Base-by-base conservation (phyloP, 2,888 invertebrate genomes). In the Actias luna region DNA sequence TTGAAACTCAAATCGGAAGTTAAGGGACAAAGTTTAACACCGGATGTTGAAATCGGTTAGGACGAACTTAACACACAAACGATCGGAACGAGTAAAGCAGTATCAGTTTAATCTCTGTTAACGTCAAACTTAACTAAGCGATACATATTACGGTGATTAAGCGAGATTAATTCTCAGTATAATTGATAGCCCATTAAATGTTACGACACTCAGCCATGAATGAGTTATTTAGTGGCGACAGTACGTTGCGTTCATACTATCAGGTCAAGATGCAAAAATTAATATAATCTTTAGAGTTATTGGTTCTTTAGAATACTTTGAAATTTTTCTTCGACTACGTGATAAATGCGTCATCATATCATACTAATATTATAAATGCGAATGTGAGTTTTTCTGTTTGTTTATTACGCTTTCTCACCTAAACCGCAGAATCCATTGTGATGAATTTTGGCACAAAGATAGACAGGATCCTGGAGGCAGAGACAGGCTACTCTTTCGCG, bases 91-190 rank as follows among this genome's bases (percentile, higher is more conserved):
- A 29, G 14, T 31, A 50, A 16, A 3, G n/a, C 14, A 22, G 61
- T 16, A 62, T 57, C 55, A 61, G 25, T 29, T 29, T 27, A 35
- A 36, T 31, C 31, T 57, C 42, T 33, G 61, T 61, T 27, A 52
- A 57, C 14, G 61, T 58, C 61, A 61, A 57, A 39, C 39, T 57
- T 57, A 61, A 29, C 42, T 58, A 46, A 61, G 58, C 25, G 58
- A 58, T 58, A 29, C 42, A 62, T 63, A 64, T 60, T 66, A 64
- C 16, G 1, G 63, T 62, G 67, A 65, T 67, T 60, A 65, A 67
- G 62, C 33, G 60, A 65, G 14, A 62, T 67, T 65, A 63, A 58
- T 59, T 52, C 57, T 4, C 52, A 61, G 42, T 62, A 31, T 62
- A 33, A 62, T 62, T 57, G 29, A 27, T 29, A 33, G 57, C 42